Conservation (phyloP, 2,113 vertebrate genomes). For the Anhinga rufa region DNA sequence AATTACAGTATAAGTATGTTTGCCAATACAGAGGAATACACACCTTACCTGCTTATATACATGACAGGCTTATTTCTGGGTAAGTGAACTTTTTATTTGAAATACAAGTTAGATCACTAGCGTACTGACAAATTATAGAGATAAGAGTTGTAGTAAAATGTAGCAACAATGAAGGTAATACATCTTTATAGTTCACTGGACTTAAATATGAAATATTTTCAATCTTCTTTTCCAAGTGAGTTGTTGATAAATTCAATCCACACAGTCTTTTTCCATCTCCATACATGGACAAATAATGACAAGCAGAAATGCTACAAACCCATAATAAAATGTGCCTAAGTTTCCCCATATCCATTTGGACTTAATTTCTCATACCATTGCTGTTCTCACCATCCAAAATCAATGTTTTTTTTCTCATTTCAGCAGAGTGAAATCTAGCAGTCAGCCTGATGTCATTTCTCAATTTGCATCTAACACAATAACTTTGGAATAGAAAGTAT, state of each 20-base stretch:
- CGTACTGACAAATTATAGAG: not conserved
- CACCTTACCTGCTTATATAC: not conserved
- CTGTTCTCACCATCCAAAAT: not conserved
- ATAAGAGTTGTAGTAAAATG: not conserved
- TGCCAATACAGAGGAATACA: not conserved
- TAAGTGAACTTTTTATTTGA: not conserved
- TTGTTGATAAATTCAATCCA: not conserved
- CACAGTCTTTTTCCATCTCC: not conserved
- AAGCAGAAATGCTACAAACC: not conserved
- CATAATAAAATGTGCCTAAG: not conserved
- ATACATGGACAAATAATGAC: not conserved
- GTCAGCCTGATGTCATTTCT: not conserved
- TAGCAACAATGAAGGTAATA: not conserved
- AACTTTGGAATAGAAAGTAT: not conserved
- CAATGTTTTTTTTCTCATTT: not conserved
- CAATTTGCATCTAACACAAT: not conserved
- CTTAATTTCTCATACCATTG: not conserved
- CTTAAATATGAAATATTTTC: not conserved
- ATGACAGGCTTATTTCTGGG: not conserved
- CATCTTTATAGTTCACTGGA: not conserved
- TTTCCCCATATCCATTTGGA: not conserved
- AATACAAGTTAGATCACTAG: not conserved
- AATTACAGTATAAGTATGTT: not conserved
- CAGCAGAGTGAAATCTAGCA: not conserved
- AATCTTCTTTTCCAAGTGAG: not conserved